Base-by-base conservation (phyloP, 2,113 vertebrate species). In the Struthio camelus region DNA sequence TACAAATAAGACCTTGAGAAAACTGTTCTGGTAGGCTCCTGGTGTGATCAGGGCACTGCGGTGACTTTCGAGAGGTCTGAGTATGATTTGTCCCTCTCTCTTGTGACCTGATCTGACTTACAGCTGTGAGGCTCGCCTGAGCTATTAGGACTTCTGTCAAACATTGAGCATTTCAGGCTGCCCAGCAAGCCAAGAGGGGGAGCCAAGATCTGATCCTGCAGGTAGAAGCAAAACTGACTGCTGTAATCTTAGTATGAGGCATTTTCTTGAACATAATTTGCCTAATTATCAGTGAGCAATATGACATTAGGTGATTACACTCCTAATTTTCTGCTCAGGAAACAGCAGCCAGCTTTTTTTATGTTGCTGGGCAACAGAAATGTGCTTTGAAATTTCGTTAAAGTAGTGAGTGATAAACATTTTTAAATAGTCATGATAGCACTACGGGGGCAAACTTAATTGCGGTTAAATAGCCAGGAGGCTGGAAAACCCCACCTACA, bases 321-420 rank as follows among this genome's bases (percentile, higher is more conserved):
- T 86, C 56, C 72, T 93, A 84, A 89, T 95, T 96, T 92, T 95
- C 89, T 87, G 40, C 61, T 80, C 86, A 82, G 89, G 85, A 97
- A 95, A 87, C 62, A 70, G 69, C 80, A 94, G 50, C 34, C 51
- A 80, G 72, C 46, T 80, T 96, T 77, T 59, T 28, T 95, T 64
- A 73, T 69, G 90, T 97, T 97, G 93, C 96, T 86, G 87, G 44
- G 96, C 73, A 97, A 97, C 90, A 66, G 50, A 80, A 54, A 50
- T 62, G 58, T 28, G 64, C 77, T 96, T 97, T 86, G 85, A 97
- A 83, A 91, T 94, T 64, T 70, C 20, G 65, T 94, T 93, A 62
- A 81, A 89, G 48, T 36, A 70, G 48, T 18, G 56, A 94, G 36
- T 62, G 66, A 87, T 54, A 91, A 96, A 82, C 67, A 56, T 90